Evolutionary conservation across 2,113 vertebrate genomes (phyloP), one percentile per base, ranked within the genome.

Genomic region (Istiophorus platypterus): DNA sequence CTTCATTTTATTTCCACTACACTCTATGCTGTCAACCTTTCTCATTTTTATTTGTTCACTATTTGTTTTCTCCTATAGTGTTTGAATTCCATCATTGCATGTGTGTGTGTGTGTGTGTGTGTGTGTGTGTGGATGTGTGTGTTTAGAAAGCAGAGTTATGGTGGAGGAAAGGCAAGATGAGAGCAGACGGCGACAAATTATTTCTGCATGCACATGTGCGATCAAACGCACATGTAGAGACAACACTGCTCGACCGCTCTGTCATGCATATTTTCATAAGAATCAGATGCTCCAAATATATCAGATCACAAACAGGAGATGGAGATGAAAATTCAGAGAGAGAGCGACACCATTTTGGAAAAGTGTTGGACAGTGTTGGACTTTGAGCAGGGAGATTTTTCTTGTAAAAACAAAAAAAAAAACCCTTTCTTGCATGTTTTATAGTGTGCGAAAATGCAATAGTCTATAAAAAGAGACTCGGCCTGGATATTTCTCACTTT

Each of bases 221-320:
- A 81, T 70, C 61, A 72, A 70, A 72, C 61, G 56, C 70, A 70
- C 27, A 68, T 41, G 9, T 1, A 64, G 49, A 69, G 61, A 66
- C 67, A 26, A 20, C 27, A n/a, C 15, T 8, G 13, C 22, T 13
- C 0, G 20, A 5, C 20, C 34, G 3, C 17, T n/a, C 51, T 27
- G 62, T 4, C 59, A 8, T 57, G 58, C 47, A 7, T 71, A 26
- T 66, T 71, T 70, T 51, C 31, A n/a, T 59, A 41, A 20, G 37
- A 17, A 45, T 54, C 31, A 69, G 26, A 62, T 5, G 9, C 13
- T 27, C 62, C 26, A 41, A 10, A 70, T 41, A 13, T 45, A 42
- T 22, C 24, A 26, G 18, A 59, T 4, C 15, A 64, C 34, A 58
- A 47, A 76, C 39, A 42, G 56, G 20, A 52, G 42, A 20, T 20